A percentile compares a stretch with the other conserved stretches of the same genome.
These are phyloP conservation scores for Plestiodon gilberti DNA, from an alignment of 2,113 vertebrate genomes.

Conservation along the genomic window DNA sequence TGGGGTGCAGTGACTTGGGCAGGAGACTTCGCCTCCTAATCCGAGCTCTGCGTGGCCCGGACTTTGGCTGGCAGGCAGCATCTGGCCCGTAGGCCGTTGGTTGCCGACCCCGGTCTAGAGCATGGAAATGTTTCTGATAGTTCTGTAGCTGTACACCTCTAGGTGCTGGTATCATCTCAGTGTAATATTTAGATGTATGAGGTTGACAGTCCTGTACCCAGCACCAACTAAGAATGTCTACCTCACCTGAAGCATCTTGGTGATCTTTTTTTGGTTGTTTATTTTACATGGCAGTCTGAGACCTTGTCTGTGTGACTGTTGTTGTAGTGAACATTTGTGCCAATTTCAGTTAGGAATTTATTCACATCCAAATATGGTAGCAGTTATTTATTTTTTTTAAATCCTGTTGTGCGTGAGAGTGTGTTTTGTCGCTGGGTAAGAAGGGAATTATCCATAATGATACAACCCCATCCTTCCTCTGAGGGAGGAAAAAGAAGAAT, in stretches of 20 bases:
- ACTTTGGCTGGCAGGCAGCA: no score
- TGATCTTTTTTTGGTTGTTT: neutral
- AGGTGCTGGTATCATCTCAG: neutral
- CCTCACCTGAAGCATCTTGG: no score
- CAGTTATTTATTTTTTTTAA: neutral
- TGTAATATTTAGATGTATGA: neutral
- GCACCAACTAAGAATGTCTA: no score
- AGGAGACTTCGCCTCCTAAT: no score
- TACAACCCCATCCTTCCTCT: neutral
- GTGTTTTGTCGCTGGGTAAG: neutral
- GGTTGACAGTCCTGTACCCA: neutral
- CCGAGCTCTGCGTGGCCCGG: no score
- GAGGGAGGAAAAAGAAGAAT: neutral
- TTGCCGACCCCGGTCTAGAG: rapidly evolving
- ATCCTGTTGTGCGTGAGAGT: neutral
- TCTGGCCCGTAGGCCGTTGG: no score
- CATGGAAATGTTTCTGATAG: rapidly evolving
- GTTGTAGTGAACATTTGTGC: neutral
- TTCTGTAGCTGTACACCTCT: neutral
- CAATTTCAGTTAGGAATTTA: neutral
- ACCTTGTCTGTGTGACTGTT: neutral
- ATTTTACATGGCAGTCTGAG: neutral
- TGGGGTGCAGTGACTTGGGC: no score
- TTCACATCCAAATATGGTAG: neutral
- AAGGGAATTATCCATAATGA: neutral